phyloP scores from a whole-genome alignment of 2,888 invertebrate species.

The Xanthia icteritia region DNA sequence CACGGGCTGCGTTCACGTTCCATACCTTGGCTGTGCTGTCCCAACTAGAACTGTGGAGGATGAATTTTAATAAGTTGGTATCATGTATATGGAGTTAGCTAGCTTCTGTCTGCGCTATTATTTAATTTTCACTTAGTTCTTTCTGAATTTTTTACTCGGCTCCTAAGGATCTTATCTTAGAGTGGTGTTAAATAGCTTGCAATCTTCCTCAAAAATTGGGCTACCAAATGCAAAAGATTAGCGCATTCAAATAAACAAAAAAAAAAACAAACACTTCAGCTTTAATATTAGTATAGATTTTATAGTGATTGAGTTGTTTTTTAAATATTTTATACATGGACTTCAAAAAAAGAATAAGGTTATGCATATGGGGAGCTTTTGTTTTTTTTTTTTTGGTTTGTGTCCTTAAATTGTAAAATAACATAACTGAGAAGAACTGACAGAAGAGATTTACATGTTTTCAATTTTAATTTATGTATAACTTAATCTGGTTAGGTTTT shows the following conservation, averaged over 20 bases:
- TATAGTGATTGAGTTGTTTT: neutral
- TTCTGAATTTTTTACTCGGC: no score
- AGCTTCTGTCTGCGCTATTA: no score
- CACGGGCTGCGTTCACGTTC: conserved; percentile 90
- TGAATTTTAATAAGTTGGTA: neutral
- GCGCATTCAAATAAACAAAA: no score
- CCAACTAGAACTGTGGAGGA: conserved; percentile 96
- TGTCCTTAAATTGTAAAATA: neutral
- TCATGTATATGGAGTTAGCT: neutral
- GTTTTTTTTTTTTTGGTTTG: neutral
- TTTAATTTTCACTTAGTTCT: no score
- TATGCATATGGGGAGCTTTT: neutral
- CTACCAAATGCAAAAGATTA: no score
- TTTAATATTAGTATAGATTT: no score
- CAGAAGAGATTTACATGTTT: neutral
- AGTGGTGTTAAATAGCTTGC: no score
- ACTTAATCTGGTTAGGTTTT: neutral
- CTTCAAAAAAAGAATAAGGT: no score
- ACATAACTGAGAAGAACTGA: neutral
- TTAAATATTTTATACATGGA: neutral
- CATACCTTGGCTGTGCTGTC: conserved; percentile 97
- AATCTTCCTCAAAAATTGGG: no score
- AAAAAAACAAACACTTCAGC: no score
- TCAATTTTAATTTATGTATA: neutral
- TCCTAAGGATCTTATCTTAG: no score